These are phyloP conservation scores for Herminia tarsipennalis DNA, from an alignment of 2,888 invertebrate genomes.

Conservation along the genomic window DNA sequence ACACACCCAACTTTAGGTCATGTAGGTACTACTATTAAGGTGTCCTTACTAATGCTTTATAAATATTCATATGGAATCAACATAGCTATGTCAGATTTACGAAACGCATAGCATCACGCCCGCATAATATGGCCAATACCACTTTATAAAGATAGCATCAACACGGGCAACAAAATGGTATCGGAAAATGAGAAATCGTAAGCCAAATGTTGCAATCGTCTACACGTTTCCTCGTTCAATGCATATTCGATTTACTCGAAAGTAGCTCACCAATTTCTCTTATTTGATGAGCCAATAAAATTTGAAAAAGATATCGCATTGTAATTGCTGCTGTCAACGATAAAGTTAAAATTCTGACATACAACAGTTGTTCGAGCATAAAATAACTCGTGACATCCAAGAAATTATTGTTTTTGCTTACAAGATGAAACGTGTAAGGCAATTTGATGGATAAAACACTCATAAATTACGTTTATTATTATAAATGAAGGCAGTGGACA, in stretches of 20 bases:
- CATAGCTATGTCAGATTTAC: slow-evolving; percentile 26
- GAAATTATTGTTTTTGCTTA: slow-evolving; percentile 16
- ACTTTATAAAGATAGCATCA: slow-evolving; percentile 3
- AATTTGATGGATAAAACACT: slow-evolving; percentile 23
- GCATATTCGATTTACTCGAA: slow-evolving; percentile 12
- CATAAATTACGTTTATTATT: slow-evolving; percentile 31
- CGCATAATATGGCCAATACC: slow-evolving; percentile 3
- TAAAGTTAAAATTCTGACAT: slow-evolving; percentile 4
- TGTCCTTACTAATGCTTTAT: slow-evolving; percentile 25
- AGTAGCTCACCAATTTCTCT: slow-evolving; percentile 8
- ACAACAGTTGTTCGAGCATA: slow-evolving; percentile 5
- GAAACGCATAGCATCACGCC: slow-evolving; percentile 16
- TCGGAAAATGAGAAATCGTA: slow-evolving; percentile 16
- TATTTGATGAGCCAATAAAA: slow-evolving; percentile 4
- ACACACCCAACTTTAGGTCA: slow-evolving; percentile 23
- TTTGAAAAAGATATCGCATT: neutral
- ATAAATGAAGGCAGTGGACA: slow-evolving; percentile 30
- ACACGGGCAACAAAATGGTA: too few relatives aligned
- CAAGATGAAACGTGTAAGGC: slow-evolving; percentile 30
- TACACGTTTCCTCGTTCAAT: slow-evolving; percentile 37
- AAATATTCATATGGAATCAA: slow-evolving; percentile 37
- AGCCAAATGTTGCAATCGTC: too few relatives aligned
- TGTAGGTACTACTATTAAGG: slow-evolving; percentile 15
- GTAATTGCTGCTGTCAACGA: slow-evolving; percentile 6
- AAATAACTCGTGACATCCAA: slow-evolving; percentile 7